Evolutionary conservation across 2,113 vertebrate species (phyloP).

Genomic region (Macquaria australasica): DNA sequence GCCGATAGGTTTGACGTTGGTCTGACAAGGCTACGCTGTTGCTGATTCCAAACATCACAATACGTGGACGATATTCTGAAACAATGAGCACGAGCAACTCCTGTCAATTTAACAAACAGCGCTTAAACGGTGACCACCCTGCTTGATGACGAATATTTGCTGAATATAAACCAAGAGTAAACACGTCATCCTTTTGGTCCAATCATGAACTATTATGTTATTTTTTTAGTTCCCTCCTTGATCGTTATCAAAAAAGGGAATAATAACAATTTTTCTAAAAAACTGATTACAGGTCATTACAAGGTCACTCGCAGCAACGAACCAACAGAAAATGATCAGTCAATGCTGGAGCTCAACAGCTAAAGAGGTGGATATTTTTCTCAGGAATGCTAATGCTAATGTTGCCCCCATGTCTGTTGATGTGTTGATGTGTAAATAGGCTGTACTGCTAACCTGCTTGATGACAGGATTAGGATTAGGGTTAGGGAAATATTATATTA

Average conservation of each 20-base stretch:
- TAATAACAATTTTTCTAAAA: background rate
- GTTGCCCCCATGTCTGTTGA: background rate
- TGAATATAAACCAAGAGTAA: background rate
- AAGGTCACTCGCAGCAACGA: background rate
- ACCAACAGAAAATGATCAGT: background rate
- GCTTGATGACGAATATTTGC: background rate
- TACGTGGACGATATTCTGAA: background rate
- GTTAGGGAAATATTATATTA: too few relatives aligned
- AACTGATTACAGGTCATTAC: too few relatives aligned
- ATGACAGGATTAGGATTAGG: too few relatives aligned
- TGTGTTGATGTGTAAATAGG: background rate
- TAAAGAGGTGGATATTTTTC: too few relatives aligned
- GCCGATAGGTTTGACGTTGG: conserved; percentile 21
- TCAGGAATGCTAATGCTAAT: background rate
- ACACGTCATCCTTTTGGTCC: background rate
- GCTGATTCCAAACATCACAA: conserved; percentile 6
- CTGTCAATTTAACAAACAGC: background rate
- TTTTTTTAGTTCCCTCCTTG: background rate
- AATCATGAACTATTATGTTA: background rate
- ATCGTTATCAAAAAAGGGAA: background rate
- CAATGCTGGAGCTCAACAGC: background rate
- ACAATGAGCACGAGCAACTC: background rate
- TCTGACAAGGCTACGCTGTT: background rate
- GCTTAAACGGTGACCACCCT: background rate
- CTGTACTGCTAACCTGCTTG: too few relatives aligned